Base-by-base conservation (phyloP, 2,797 vertebrate genomes). In the Enteromius thamalakanensis region DNA sequence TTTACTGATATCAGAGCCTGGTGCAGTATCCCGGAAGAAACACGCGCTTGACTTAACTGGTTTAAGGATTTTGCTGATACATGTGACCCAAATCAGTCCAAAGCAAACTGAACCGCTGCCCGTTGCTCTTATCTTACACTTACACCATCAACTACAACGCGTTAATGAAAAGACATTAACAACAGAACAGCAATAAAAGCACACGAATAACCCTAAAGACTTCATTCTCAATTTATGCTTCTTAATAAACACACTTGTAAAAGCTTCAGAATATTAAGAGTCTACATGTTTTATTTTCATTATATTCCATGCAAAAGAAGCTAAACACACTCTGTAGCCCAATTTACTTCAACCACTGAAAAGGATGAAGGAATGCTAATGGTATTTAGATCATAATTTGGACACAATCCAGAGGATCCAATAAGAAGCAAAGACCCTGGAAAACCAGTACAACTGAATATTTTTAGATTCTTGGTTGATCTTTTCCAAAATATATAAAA, bases 11-110 rank as follows among this genome's bases (percentile, higher is more conserved):
- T 77, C 76, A 77, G 37, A 14, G 17, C 29, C 21, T 23, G 42
- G 45, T 51, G 62, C 15, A 23, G 51, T 51, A 67, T 67, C 42
- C 76, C 60, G 6, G 60, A 45, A 78, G 60, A 78, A 75, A 75
- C 60, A 5, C 19, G 0, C 26, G 19, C 76, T 78, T 78, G 76
- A 65, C 42, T 65, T 47, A 65, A 78, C 76, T 34, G 60, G 19
- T 49, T 78, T 65, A 65, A 49, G 58, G 76, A 78, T 49, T 78
- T 64, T 69, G 3, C n/a, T 8, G 32, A 79, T 42, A 32, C 65
- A 69, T 55, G 34, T 42, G 67, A 70, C 67, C 67, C 67, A 58
- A 21, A 60, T 70, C 65, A 55, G 53, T 60, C 37, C 68, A 70
- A 23, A 80, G 65, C 32, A 45, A 68, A 64, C 29, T 42, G 53